Conservation (phyloP, 1,140 invertebrate genomes). For the Agraylea sexmaculata region DNA sequence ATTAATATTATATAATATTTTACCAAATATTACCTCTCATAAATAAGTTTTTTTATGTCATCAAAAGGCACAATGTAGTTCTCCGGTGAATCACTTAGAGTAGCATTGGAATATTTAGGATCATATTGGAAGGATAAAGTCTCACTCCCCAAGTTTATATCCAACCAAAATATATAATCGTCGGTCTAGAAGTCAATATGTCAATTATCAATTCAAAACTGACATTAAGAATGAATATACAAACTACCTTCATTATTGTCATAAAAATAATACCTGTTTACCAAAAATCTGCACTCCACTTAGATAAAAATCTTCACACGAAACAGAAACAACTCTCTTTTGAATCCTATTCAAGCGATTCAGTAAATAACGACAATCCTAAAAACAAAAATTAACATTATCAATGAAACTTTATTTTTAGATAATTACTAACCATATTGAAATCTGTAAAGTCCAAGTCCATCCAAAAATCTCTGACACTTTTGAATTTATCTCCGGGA, state of each 20-base stretch:
- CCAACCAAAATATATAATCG: not conserved
- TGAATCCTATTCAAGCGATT: not conserved
- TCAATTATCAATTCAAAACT: not conserved
- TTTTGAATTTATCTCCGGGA: not conserved
- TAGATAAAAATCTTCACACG: not conserved
- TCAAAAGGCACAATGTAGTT: too few relatives aligned
- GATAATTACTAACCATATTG: not conserved
- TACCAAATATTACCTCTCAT: too few relatives aligned
- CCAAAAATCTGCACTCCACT: not conserved
- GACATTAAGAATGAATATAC: not conserved
- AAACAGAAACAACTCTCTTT: not conserved
- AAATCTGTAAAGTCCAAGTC: not conserved
- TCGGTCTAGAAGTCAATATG: not conserved
- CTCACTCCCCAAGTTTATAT: too few relatives aligned
- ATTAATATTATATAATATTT: too few relatives aligned
- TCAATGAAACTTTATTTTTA: not conserved
- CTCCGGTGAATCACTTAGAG: too few relatives aligned
- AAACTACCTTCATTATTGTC: not conserved
- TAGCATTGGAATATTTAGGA: too few relatives aligned
- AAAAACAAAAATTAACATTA: not conserved
- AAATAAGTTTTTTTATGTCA: too few relatives aligned
- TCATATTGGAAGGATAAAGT: too few relatives aligned
- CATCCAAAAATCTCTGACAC: not conserved
- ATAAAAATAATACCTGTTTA: not conserved
- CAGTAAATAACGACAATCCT: slow-evolving; percentile 1